A percentile compares a stretch with the other conserved stretches of the same genome.
These are phyloP conservation scores for Dendrolimus punctatus DNA, from an alignment of 1,140 invertebrate species.

Conservation along the genomic window DNA sequence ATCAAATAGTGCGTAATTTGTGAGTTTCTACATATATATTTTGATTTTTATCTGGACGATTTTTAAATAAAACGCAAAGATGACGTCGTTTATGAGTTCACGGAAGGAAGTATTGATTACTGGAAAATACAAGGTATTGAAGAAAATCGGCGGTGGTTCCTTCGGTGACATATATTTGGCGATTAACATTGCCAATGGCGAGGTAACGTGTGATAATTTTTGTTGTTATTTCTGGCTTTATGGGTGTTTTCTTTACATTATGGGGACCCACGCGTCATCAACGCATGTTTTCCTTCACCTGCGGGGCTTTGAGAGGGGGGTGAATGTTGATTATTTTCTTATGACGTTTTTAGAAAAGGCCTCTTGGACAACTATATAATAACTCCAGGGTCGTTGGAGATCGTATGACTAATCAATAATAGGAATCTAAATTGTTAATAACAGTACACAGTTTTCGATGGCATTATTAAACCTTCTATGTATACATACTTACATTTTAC, in stretches of 20 bases:
- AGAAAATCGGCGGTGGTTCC: conserved; percentile 97
- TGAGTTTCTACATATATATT: conserved; percentile 19
- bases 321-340: conserved; percentile 17
- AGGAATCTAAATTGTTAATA: background rate
- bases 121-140: conserved; percentile 93
- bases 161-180: conserved; percentile 99
- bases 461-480: background rate
- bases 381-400: conserved; percentile 15
- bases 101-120: conserved; percentile 73
- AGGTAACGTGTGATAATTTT: conserved; percentile 73
- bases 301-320: conserved; percentile 7
- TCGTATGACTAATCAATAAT: conserved; percentile 13
- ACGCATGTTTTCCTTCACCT: conserved; percentile 4
- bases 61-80: conserved; percentile 16
- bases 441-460: background rate
- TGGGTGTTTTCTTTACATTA: conserved; percentile 11
- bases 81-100: conserved; percentile 24
- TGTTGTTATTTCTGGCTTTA: background rate
- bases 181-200: conserved; percentile 96
- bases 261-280: conserved; percentile 14
- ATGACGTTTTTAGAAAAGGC: conserved; percentile 17
- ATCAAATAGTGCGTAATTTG: conserved; percentile 30
- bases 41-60: conserved; percentile 13
- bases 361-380: conserved; percentile 8
- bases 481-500: too few species aligned